These are phyloP conservation scores for Athalia cordata DNA, from an alignment of 2,888 invertebrate genomes.

Conservation along the genomic window DNA sequence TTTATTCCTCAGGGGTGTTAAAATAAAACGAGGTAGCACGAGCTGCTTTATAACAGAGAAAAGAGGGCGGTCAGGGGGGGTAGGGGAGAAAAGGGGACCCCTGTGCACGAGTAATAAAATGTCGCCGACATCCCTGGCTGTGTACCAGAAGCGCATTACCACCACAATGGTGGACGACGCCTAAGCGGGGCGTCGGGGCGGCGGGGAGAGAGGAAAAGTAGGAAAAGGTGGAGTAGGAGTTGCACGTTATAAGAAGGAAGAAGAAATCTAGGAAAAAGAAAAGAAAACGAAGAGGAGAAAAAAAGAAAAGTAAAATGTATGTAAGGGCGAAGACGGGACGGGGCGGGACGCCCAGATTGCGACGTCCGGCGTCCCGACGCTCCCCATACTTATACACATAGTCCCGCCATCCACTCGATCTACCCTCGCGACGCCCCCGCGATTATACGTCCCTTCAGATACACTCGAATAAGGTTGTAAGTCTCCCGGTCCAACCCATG, in stretches of 20 bases:
- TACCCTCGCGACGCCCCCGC: constrained; percentile 60
- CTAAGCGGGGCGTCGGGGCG: constrained; percentile 22
- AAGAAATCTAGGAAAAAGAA: constrained; percentile 18
- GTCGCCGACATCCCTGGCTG: constrained; percentile 51
- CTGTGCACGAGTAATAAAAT: constrained; percentile 25
- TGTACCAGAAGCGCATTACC: constrained; percentile 57
- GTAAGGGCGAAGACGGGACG: constrained; percentile 25
- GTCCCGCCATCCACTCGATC: constrained; percentile 35
- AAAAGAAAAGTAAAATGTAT: too few relatives aligned
- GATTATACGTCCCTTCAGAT: constrained; percentile 60
- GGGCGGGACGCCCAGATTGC: constrained; percentile 62
- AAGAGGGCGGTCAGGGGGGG: too few relatives aligned
- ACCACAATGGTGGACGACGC: constrained; percentile 60
- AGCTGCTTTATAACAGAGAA: background rate
- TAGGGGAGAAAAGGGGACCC: background rate
- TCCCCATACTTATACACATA: constrained; percentile 15
- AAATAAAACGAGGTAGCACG: background rate
- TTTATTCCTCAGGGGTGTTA: background rate
- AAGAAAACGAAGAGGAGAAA: constrained; percentile 29
- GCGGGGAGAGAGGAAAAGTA: constrained; percentile 14
- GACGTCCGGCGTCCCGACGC: constrained; percentile 68
- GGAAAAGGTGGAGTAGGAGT: background rate
- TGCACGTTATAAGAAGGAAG: background rate
- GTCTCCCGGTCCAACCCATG: constrained; percentile 34
- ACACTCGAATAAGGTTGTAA: constrained; percentile 52